These are phyloP conservation scores for Aepyceros melampus DNA, from an alignment of 2,113 vertebrate species.

Conservation along the genomic window DNA sequence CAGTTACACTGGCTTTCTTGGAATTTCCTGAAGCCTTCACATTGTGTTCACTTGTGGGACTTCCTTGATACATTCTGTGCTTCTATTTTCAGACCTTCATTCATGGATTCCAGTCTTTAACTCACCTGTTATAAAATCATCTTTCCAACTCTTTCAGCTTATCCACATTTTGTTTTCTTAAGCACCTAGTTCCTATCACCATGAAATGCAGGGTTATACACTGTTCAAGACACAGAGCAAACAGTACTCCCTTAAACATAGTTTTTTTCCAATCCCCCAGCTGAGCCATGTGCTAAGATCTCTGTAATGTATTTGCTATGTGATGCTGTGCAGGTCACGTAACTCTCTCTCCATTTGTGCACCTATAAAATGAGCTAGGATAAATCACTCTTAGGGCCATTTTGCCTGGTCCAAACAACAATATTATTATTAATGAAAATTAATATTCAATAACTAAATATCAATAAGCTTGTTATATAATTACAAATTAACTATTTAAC, in stretches of 20 bases:
- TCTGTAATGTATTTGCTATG: neutral
- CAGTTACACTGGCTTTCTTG: neutral
- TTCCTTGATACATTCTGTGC: neutral
- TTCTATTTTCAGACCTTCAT: neutral
- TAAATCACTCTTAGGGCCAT: neutral
- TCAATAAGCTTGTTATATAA: neutral
- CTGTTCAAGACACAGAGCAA: neutral
- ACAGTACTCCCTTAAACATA: neutral
- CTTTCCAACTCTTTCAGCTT: neutral
- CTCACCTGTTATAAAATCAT: neutral
- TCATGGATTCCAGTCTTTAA: neutral
- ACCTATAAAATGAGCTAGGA: neutral
- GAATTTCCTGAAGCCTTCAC: neutral
- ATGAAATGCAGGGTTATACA: neutral
- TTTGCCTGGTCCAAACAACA: neutral
- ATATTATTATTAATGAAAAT: neutral
- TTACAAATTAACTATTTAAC: neutral
- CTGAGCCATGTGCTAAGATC: neutral
- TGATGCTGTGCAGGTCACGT: too few relatives aligned
- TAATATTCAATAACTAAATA: neutral
- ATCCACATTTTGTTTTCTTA: neutral
- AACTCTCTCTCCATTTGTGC: neutral
- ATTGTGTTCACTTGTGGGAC: neutral
- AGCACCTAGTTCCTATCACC: neutral
- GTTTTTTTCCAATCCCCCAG: neutral